Percentiles rank a stretch among this genome's conserved stretches.
Conservation (phyloP, 2,797 vertebrate species). For the Sebastes trivittatus region DNA sequence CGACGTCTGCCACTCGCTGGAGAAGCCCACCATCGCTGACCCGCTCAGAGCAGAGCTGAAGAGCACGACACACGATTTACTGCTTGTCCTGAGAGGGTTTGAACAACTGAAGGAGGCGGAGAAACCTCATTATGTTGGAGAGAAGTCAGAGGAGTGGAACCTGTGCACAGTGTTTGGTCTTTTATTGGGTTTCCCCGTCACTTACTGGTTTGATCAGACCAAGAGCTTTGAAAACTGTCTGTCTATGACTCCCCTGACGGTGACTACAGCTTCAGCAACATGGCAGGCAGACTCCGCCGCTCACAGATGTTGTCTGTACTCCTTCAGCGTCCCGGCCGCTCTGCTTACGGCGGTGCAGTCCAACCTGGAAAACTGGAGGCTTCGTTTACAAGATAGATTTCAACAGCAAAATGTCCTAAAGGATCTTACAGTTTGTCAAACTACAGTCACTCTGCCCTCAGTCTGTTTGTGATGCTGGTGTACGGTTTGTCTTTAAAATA, state of each 20-base stretch:
- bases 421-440: conserved; percentile 83
- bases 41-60: conserved; percentile 48
- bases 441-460: conserved; percentile 83
- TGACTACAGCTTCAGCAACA: conserved; percentile 79
- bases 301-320: conserved; percentile 83
- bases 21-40: conserved; percentile 71
- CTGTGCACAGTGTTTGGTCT: conserved; percentile 90
- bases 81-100: conserved; percentile 67
- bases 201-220: conserved; percentile 86
- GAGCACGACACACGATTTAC: conserved; percentile 65
- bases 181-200: conserved; percentile 89
- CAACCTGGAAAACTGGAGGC: conserved; percentile 81
- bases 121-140: conserved; percentile 54
- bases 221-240: conserved; percentile 87
- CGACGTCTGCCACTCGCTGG: conserved; percentile 80
- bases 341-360: conserved; percentile 72
- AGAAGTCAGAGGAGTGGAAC: conserved; percentile 83
- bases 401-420: conserved; percentile 82
- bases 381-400: conserved; percentile 80
- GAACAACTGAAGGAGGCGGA: conserved; percentile 14
- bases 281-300: conserved; percentile 69
- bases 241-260: conserved; percentile 85
- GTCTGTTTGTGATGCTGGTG: conserved; percentile 80
- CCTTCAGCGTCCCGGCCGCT: conserved; percentile 90
- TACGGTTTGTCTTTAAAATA: conserved; percentile 19